Evolutionary conservation across 1,140 invertebrate genomes (phyloP), one percentile per base, ranked within the genome.

Genomic region (Aphelenchoides fujianensis): DNA sequence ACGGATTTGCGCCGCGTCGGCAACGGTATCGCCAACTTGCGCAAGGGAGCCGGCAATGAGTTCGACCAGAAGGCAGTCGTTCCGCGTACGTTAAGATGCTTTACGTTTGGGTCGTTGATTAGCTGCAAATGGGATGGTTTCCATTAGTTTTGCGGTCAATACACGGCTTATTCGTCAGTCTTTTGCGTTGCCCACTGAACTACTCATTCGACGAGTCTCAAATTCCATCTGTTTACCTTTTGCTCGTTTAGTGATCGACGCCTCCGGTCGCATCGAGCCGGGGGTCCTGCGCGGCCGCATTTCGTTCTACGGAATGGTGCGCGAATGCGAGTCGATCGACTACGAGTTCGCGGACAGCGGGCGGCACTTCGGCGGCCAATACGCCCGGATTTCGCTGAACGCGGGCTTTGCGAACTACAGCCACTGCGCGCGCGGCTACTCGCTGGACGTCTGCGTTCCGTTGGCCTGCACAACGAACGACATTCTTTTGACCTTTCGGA

Each of bases 331-430:
- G 23, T 9, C 23, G 31, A 69, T 69, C 28, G 41, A 57, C 37
- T 69, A 69, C 41, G 3, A 69, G n/a, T 64, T 62, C 3, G 5
- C 48, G n/a, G 53, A 69, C 55, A 59, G 5, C 34, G 55, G 27
- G 34, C 67, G 36, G 9, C 0, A 35, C 9, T 69, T 69, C 31
- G 0, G 27, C 0, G 67, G 52, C 9, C 36, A 41, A n/a, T 69
- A 69, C 27, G 55, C 34, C 34, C 5, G 55, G 7, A 5, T 59
- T 5, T 5, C 7, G 5, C 7, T 59, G 23, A 59, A 59, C 34
- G 19, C 19, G 55, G 23, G 19, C 27, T 54, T 59, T n/a, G 67
- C 41, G 61, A 69, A 41, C 19, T 55, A 54, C 59, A 9, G 23
- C 0, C 41, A 23, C 5, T 69, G 23, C 27, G n/a, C 16, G 62